phyloP scores from a whole-genome alignment of 2,113 vertebrate genomes.

The Aldabrachelys gigantea region DNA sequence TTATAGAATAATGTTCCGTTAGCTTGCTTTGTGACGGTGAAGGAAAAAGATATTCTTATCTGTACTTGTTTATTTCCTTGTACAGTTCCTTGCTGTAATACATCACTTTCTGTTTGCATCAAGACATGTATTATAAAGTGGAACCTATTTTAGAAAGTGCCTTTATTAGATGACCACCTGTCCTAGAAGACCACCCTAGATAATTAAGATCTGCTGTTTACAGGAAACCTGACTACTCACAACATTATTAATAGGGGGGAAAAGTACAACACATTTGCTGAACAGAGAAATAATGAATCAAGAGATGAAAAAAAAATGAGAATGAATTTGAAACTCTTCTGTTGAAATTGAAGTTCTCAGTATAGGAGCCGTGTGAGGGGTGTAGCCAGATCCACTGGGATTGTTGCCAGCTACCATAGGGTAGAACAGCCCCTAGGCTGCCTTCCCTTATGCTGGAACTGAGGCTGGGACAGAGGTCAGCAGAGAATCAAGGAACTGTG shows the following conservation, averaged over 20 bases:
- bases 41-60: constrained; percentile 28
- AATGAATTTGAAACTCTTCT: constrained; percentile 49
- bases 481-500: background rate
- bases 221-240: constrained; percentile 47
- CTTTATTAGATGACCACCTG: constrained; percentile 3
- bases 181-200: constrained; percentile 51
- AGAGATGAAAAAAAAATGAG: background rate
- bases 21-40: constrained; percentile 57
- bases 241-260: background rate
- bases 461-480: background rate
- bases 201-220: constrained; percentile 64
- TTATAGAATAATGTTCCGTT: constrained; percentile 59
- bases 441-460: background rate
- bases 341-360: constrained; percentile 1
- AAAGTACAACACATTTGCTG: constrained; percentile 34
- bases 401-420: background rate
- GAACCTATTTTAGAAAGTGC: constrained; percentile 19
- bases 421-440: background rate
- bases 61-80: constrained; percentile 65
- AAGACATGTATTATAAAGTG: constrained; percentile 48
- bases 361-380: background rate
- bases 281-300: constrained; percentile 37
- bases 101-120: constrained; percentile 52
- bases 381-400: background rate
- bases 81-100: constrained; percentile 40